Base-by-base conservation (phyloP, 2,797 vertebrate genomes). In the Oreonectes daqikongensis region DNA sequence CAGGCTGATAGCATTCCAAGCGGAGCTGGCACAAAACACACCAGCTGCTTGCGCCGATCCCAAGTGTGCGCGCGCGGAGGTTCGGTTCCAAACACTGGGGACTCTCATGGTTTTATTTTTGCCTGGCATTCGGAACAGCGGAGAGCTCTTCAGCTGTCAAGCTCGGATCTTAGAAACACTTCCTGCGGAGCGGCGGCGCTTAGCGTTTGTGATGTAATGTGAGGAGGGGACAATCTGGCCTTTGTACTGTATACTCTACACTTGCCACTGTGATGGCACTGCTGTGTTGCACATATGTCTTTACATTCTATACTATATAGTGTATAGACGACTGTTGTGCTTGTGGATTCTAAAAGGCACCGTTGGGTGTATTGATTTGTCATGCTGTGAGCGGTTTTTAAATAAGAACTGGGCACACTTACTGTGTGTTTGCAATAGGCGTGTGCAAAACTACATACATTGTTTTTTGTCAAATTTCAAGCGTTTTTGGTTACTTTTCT, bases 31-130 rank as follows among this genome's bases (percentile, higher is more conserved):
- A 88, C 81, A 80, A 83, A 89, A 81, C 75, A 77, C 86, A 85
- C 84, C 88, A 88, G 89, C 87, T 89, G 89, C 84, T 88, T 83
- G 48, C 68, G 83, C 81, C 81, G 84, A 82, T 88, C 84, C 81
- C 40, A 63, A 35, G 60, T 70, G 71, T 72, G 72, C 60, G 64
- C 59, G 81, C 78, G 71, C 73, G 72, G 65, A 85, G 85, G 84
- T 53, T 35, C 75, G 78, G 81, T 84, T 84, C 84, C 73, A 76
- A 85, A 81, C 83, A 84, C 78, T 80, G 77, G 83, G 78, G 84
- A 85, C 84, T 84, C 70, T 79, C 63, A 71, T 68, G 78, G 80
- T 79, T 80, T 85, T 74, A 79, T 73, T 81, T 71, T 76, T 69
- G 24, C 48, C 66, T 79, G 50, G 77, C 85, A 85, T 84, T 80